Evolutionary conservation across 2,797 vertebrate genomes (phyloP), one percentile per base, ranked within the genome.

Genomic region (Hypotaenidia okinawae): DNA sequence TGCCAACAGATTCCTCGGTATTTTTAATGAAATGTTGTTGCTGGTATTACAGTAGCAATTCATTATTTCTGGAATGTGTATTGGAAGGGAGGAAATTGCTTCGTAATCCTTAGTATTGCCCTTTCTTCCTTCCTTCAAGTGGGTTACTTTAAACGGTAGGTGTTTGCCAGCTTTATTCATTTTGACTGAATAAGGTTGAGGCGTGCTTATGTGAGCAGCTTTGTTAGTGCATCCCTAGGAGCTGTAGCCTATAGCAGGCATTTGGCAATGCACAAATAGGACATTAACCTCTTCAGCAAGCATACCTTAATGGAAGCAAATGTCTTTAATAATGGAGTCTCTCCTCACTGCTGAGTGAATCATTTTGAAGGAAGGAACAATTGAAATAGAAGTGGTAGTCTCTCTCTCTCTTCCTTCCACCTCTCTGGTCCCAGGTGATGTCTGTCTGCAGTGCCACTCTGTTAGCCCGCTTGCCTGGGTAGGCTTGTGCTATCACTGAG

Each of bases 101-200:
- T 91, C 79, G 54, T 90, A 74, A 89, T 92, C 67, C 80, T 76
- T 72, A 51, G 21, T 27, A 57, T 77, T 89, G 63, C 77, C 39
- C 45, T 57, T 87, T 55, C 17, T 86, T 59, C 51, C 63, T 75
- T 73, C 58, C 43, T 66, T 79, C 33, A 32, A 22, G 82, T 63
- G 79, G 28, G 39, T 93, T 93, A 9, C 52, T 82, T 87, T 28
- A 52, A 76, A 33, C 0, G 1, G 23, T 16, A 35, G 76, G 57
- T 87, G 64, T 43, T 64, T 84, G 52, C 80, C 80, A 94, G 59
- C 88, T 59, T 84, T 87, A n/a, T 37, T 94, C 45, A 21, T 70
- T 84, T 11, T 73, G 76, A 68, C 87, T 55, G 80, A 86, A 49
- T 77, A 57, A 79, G 90, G 86, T 25, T 94, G 93, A 84, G 70